Evolutionary conservation across 1,140 invertebrate species (phyloP), one percentile per base, ranked within the genome.

Genomic region (Amphibalanus amphitrite): DNA sequence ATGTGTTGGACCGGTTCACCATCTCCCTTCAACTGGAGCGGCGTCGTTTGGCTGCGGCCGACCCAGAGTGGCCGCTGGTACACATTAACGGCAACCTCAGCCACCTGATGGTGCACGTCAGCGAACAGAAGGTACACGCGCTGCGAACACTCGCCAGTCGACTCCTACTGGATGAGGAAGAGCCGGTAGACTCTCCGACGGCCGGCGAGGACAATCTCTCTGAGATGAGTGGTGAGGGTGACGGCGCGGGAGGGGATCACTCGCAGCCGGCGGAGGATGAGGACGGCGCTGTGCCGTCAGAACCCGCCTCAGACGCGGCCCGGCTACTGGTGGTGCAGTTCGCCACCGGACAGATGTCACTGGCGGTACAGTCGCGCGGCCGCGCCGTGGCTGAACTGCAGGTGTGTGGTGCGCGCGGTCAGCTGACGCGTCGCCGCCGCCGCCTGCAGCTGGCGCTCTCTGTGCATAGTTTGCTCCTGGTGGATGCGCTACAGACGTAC

Each of bases 401-500:
- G 81, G 91, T 97, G 0, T 88, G 89, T 72, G 92, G 92, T 20
- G 93, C 94, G 3, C 86, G 86, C 78, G 86, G 88, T 15, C 86
- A 87, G n/a, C 81, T 89, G 75, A 87, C 86, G 26, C 87, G 88
- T 80, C 81, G 88, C 70, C 85, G 86, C 0, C 83, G 84, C 38
- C 89, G 94, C 79, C 85, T 87, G 0, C 87, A 86, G 72, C 80
- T 93, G 17, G 87, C 87, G 0, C 84, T 97, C 64, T 92, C 90
- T 40, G 92, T 98, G 20, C 93, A 96, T 80, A 92, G 92, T 74
- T 83, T 98, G 69, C 82, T 97, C 17, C 79, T 98, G 17, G 94
- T 95, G 0, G 95, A 98, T 83, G 94, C 93, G 67, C 82, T 97
- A 74, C 95, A 98, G 80, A 93, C 90, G 15, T 95, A 93, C 81